Evolutionary conservation across 2,888 invertebrate species (phyloP), one percentile per base, ranked within the genome.

Genomic region (Leptogaster cylindrica): DNA sequence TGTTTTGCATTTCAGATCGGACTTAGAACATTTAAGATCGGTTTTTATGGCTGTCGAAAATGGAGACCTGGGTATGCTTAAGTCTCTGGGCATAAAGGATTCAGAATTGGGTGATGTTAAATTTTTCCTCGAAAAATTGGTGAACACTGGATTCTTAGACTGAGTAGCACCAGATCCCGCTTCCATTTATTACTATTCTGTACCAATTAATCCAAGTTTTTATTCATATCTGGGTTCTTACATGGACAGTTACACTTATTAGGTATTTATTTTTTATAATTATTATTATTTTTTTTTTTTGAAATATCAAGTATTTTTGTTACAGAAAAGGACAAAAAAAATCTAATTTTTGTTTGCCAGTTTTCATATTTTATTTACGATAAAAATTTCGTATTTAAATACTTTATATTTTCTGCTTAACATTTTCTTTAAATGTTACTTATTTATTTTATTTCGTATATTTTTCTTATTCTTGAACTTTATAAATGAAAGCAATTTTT

Each of bases 41-140:
- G 95, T 96, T 27, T 95, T 96, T 82, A 93, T 95, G 90, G 95
- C 95, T 7, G 95, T 95, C 28, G 95, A 95, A 81, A 95, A 95
- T 79, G 95, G 95, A 10, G 95, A 96, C 80, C 85, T 95, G 70
- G 94, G 95, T 69, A 93, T 95, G 91, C 84, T 96, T 69, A 95
- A 95, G 78, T 93, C 94, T 8, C 86, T 96, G 71, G 95, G 95
- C 73, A 95, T 96, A 82, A 95, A 95, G 82, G 95, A 96, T 81
- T 95, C 94, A 0, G 95, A 95, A 79, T 85, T 96, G 71, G 95
- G 95, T 14, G 95, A 96, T 78, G 95, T 96, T 66, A 95, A 95
- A 80, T 95, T 95, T 84, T 96, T 96, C 86, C 86, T 96, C 76
- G 95, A 95, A 84, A 95, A 95, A 82, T 86, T 96, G 76, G 94